Evolutionary conservation across 2,888 invertebrate genomes (phyloP).

Genomic region (Drosophila rellima): DNA sequence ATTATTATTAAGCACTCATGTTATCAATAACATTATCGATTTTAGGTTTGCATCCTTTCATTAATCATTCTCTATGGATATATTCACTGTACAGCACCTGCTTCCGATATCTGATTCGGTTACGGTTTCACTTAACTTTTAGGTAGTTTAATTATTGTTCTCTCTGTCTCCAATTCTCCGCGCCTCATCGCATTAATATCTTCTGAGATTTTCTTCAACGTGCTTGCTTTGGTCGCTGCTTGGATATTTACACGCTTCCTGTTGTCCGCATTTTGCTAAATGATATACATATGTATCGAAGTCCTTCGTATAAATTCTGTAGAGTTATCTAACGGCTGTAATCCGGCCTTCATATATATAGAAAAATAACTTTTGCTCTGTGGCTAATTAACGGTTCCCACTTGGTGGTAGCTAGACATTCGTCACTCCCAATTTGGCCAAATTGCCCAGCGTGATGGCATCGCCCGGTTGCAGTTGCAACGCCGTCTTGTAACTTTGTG

Average conservation of each 20-base stretch:
- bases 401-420: slow-evolving; percentile 72
- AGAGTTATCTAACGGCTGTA: slow-evolving; percentile 72
- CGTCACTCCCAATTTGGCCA: slow-evolving; percentile 89
- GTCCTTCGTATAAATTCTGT: slow-evolving; percentile 82
- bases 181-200: not conserved
- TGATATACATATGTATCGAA: slow-evolving; percentile 79
- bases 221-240: slow-evolving; percentile 71
- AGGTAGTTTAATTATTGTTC: slow-evolving; percentile 79
- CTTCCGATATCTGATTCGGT: slow-evolving; percentile 27
- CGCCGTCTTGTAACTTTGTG: slow-evolving; percentile 94
- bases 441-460: slow-evolving; percentile 94
- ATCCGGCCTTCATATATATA: slow-evolving; percentile 52
- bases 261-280: slow-evolving; percentile 54
- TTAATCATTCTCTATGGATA: slow-evolving; percentile 43
- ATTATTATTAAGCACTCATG: slow-evolving; percentile 65
- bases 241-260: slow-evolving; percentile 71
- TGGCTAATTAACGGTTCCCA: slow-evolving; percentile 69
- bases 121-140: slow-evolving; percentile 53
- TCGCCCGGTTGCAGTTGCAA: slow-evolving; percentile 95
- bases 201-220: slow-evolving; percentile 6
- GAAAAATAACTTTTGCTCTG: slow-evolving; percentile 75
- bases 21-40: slow-evolving; percentile 36
- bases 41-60: slow-evolving; percentile 9
- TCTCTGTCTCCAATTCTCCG: slow-evolving; percentile 61
- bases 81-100: slow-evolving; percentile 61